phyloP scores from a whole-genome alignment of 2,113 vertebrate genomes.

The Uria aalge region DNA sequence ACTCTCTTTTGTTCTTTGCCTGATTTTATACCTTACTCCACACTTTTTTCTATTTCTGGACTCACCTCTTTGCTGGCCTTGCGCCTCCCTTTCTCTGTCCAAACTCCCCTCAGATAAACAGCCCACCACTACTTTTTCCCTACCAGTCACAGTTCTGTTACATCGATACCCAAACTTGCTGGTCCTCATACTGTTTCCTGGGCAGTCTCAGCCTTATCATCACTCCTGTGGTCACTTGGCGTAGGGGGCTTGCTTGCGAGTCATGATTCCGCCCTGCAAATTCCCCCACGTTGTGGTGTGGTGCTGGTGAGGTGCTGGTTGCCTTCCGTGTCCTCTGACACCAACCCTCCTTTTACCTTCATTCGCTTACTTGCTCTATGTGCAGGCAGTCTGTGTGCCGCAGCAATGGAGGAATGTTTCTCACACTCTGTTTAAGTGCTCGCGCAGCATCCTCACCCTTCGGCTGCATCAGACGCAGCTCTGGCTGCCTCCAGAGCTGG shows the following conservation, averaged over 20 bases:
- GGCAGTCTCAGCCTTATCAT: no score
- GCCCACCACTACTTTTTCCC: no score
- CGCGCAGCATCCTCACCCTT: background rate
- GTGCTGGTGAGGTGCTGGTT: no score
- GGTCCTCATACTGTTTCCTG: background rate
- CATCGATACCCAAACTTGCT: background rate
- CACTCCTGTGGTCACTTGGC: accelerated
- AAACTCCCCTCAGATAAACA: background rate
- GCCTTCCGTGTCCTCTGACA: accelerated
- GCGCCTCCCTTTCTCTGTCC: background rate
- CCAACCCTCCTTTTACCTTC: accelerated
- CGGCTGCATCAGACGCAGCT: accelerated
- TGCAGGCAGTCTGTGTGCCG: background rate
- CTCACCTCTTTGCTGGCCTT: background rate
- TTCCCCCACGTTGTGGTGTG: accelerated
- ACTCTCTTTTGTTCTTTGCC: no score
- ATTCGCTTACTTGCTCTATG: accelerated
- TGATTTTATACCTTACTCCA: background rate
- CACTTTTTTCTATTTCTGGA: no score
- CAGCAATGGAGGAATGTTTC: background rate
- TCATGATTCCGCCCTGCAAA: background rate
- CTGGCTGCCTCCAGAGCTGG: background rate
- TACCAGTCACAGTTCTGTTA: accelerated
- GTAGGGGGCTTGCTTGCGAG: accelerated
- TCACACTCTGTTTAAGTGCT: accelerated